Conservation (phyloP, 2,888 invertebrate genomes). For the Melieria picta region DNA sequence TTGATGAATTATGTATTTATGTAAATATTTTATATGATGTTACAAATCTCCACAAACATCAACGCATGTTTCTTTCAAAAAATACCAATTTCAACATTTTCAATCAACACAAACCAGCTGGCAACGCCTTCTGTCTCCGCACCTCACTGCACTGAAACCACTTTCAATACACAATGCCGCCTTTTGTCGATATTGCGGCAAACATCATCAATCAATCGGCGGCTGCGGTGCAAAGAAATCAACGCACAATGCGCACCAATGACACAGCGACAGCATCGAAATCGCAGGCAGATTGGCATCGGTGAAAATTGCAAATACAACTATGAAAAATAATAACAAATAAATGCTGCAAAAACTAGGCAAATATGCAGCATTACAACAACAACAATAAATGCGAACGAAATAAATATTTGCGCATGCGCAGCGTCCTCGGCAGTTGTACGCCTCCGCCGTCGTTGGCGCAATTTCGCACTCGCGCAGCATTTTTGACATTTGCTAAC, state of each 20-base stretch:
- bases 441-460: background rate
- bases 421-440: background rate
- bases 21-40: too few species aligned
- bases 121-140: too few species aligned
- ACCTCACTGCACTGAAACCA: too few species aligned
- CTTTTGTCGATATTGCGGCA: too few species aligned
- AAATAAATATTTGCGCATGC: too few species aligned
- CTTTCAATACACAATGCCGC: too few species aligned
- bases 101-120: too few species aligned
- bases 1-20: too few species aligned
- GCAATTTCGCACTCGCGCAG: slow-evolving; percentile 17
- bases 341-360: background rate
- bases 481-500: slow-evolving; percentile 50
- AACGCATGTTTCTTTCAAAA: too few species aligned
- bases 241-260: slow-evolving; percentile 38
- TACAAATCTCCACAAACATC: too few species aligned
- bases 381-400: too few species aligned
- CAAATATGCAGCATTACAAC: background rate
- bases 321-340: background rate
- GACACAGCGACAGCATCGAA: slow-evolving; percentile 30
- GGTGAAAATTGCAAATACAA: background rate
- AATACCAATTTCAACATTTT: too few species aligned
- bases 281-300: slow-evolving; percentile 13
- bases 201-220: background rate
- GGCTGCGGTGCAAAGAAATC: background rate